Evolutionary conservation across 2,797 vertebrate species (phyloP), one percentile per base, ranked within the genome.

Genomic region (Pangasius macronema): DNA sequence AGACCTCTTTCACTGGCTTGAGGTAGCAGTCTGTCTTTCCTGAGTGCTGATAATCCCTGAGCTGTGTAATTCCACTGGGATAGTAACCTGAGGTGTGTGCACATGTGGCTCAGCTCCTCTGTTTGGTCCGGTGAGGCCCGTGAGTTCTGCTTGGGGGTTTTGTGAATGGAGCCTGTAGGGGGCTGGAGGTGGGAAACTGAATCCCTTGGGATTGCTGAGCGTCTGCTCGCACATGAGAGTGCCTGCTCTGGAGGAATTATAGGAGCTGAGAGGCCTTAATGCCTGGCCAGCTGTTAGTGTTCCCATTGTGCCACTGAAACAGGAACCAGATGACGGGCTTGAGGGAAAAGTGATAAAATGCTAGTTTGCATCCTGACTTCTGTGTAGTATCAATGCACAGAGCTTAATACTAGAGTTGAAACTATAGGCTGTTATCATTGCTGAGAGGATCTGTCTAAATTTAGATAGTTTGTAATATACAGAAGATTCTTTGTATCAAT

Each of bases 301-400:
- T 94, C 91, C 92, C 84, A 86, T 85, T 86, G 68, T 87, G 93
- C 91, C 92, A 92, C 88, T 30, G 82, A 94, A 95, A 95, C 93
- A 90, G 86, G 93, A 95, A 95, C 92, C 95, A 95, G 94, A 96
- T 96, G 95, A 94, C 87, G 11, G 89, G 73, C 33, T 75, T 84
- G 3, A 85, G 77, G 67, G 57, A 87, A 83, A 89, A 87, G 27
- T 3, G 88, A 77, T 79, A 80, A 92, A 92, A 89, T 91, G 84
- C 90, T 91, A 92, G 14, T 83, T 91, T 93, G 90, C 91, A 94
- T 90, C 91, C 30, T 73, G 59, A 85, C 63, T 92, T 94, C 91
- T 92, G 92, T 92, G 87, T 94, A 42, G 94, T 91, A 91, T 92
- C 92, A 82, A 16, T 49, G 59, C 59, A 46, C 27, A n/a, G 49